Evolutionary conservation across 1,140 invertebrate genomes (phyloP), one percentile per base, ranked within the genome.

Genomic region (Nasonia vitripennis): DNA sequence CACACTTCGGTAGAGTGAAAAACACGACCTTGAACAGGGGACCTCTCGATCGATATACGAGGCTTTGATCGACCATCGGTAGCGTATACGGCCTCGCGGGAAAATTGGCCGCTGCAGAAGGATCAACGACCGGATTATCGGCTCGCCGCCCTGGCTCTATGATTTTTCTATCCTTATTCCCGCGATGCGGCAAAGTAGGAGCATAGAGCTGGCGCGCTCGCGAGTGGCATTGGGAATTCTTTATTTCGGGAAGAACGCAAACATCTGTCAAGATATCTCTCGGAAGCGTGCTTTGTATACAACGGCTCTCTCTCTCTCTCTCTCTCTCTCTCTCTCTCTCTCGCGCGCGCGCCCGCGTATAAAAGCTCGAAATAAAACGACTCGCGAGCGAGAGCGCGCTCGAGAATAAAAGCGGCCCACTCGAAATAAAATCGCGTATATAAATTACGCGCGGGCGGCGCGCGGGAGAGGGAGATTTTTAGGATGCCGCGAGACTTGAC

Each of bases 121-220:
- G 88, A 89, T 89, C 88, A 88, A 89, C 87, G 88, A 86, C 88
- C 86, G 87, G 48, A 73, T 84, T 80, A 70, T 77, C 75, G 41
- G 70, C 34, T 37, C 34, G n/a, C 67, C 71, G 10, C 2, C 9
- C 31, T 62, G 23, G 31, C 20, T 73, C 67, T 75, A 78, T 67
- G 79, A 70, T 87, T 78, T 77, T 68, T 34, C 73, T 37, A 55
- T 80, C 37, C 67, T 48, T 2, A 45, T 27, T n/a, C 75, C 51
- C 4, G 20, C 48, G 31, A 81, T 82, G 80, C 81, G 81, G 41
- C 41, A 7, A 9, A 45, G 41, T 45, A 45, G 34, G 34, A 37
- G 5, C 2, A 37, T 6, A 37, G 34, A 37, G 34, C 34, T 6
- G 34, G 34, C 34, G 70, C 78, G 27, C 27, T 75, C 51, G 73